Percentiles rank a stretch among this genome's conserved stretches.
Conservation (phyloP, 2,888 invertebrate species). For the Plebejus melissa region DNA sequence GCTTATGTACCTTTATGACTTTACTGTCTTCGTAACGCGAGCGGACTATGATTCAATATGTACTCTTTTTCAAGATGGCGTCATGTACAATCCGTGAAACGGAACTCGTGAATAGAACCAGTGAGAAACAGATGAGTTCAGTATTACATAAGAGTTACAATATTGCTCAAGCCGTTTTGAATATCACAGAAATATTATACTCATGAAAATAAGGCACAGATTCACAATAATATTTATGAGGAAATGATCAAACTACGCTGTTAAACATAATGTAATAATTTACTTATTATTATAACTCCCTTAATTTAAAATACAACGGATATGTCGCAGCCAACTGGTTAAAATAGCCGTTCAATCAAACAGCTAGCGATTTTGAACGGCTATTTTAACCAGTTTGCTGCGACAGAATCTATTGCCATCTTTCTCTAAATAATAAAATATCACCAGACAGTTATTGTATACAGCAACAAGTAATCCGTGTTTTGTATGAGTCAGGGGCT, state of each 20-base stretch:
- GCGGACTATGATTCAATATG: not conserved
- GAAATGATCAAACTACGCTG: too few species aligned
- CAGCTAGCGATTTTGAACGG: too few species aligned
- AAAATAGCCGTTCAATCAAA: too few species aligned
- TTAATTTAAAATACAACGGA: not conserved
- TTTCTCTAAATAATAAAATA: not conserved
- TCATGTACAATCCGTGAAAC: not conserved
- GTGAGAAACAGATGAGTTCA: not conserved
- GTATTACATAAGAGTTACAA: not conserved
- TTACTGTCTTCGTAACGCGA: not conserved
- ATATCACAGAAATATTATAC: not conserved
- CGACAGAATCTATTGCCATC: too few species aligned
- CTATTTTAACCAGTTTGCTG: too few species aligned
- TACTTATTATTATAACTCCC: not conserved
- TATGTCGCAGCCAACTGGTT: too few species aligned
- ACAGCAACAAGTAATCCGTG: too few species aligned
- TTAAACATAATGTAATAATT: not conserved
- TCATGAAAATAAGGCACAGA: slow-evolving; percentile 1
- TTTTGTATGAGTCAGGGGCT: not conserved
- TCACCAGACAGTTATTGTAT: not conserved
- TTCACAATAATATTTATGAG: not conserved
- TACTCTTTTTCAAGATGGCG: not conserved
- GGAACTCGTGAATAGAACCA: not conserved
- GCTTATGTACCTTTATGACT: not conserved
- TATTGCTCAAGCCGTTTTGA: not conserved